phyloP scores from a whole-genome alignment of 2,888 invertebrate species.

The Cerceris rybyensis region DNA sequence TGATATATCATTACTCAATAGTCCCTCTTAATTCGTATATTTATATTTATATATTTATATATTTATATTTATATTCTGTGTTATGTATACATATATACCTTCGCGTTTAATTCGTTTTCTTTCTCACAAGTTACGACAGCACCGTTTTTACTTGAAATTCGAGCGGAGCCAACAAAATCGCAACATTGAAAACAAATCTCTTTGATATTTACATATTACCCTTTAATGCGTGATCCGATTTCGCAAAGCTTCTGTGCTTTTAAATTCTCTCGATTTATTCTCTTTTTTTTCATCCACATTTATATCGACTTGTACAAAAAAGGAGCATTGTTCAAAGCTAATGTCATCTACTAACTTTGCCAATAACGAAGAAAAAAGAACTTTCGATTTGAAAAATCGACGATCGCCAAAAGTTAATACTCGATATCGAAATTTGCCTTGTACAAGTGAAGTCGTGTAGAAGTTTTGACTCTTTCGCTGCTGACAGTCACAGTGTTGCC shows the following conservation, averaged over 20 bases:
- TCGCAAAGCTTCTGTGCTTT: not conserved
- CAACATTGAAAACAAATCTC: not conserved
- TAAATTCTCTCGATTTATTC: too few relatives aligned
- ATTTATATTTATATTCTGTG: conserved; percentile 68
- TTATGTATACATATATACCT: conserved; percentile 76
- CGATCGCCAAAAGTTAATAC: not conserved
- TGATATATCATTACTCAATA: conserved; percentile 72
- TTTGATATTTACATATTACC: not conserved
- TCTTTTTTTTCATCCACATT: too few relatives aligned
- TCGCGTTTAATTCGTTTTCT: conserved; percentile 70
- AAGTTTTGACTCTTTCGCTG: too few relatives aligned
- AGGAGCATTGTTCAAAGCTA: too few relatives aligned
- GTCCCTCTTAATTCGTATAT: conserved; percentile 69
- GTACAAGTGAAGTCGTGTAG: too few relatives aligned
- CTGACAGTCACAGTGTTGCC: too few relatives aligned
- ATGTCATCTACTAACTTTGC: too few relatives aligned
- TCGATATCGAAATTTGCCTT: too few relatives aligned
- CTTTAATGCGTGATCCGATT: not conserved
- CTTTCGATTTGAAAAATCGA: not conserved
- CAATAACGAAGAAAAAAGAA: not conserved
- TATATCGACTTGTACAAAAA: too few relatives aligned
- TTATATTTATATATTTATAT: conserved; percentile 71
- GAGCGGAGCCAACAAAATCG: not conserved
- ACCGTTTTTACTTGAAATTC: conserved; percentile 18
- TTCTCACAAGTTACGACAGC: conserved; percentile 63